Percentiles rank a stretch among this genome's conserved stretches.
Evolutionary conservation across 2,113 vertebrate species (phyloP).

Genomic region (Oxyruncus cristatus): DNA sequence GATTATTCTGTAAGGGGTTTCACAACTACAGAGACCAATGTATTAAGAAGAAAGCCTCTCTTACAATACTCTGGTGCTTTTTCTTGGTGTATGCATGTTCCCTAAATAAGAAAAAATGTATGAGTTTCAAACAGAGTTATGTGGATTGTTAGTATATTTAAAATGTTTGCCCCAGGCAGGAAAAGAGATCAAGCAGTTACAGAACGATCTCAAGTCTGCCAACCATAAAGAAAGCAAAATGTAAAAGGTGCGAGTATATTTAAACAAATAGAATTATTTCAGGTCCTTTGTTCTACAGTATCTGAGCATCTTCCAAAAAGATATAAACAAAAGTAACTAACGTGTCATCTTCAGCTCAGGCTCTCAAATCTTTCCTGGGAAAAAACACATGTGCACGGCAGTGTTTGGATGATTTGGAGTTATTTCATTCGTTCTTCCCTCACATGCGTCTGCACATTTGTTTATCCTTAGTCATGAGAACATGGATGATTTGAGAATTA

Average conservation of each 20-base stretch:
- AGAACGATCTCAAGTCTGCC: not conserved
- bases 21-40: not conserved
- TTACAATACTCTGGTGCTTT: not conserved
- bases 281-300: not conserved
- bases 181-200: not conserved
- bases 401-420: not conserved
- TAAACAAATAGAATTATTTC: not conserved
- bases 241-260: not conserved
- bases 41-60: not conserved
- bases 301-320: not conserved
- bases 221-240: not conserved
- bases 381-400: not conserved
- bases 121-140: not conserved
- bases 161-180: not conserved
- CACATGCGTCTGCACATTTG: not conserved
- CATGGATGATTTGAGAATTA: not conserved
- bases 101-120: not conserved
- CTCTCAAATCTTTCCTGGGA: not conserved
- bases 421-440: not conserved
- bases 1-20: not conserved
- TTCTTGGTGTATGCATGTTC: not conserved
- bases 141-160: not conserved
- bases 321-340: not conserved
- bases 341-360: not conserved
- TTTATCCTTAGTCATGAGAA: slow-evolving; percentile 30